Evolutionary conservation across 64 coral and sea anemone species (phyloP), one percentile per base, ranked within the genome.

Genomic region (Dendronephthya gigantea): DNA sequence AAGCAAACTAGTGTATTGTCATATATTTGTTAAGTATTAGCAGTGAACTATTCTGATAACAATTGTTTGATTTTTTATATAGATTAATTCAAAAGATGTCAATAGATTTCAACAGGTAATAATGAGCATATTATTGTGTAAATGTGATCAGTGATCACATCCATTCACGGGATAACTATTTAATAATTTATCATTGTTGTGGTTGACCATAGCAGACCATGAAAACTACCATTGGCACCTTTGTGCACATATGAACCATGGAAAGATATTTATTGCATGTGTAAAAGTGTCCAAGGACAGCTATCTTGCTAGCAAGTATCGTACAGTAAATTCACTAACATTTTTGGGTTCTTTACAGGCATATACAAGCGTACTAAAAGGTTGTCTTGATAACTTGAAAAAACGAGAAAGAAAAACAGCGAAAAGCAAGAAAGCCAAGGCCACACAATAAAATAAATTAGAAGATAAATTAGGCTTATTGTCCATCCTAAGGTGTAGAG

Each of bases 21-120:
- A 51, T 23, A 29, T 15, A 85, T 28, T 59, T 23, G 17, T 35
- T 50, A 47, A 32, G 17, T 17, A n/a, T 1, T 33, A 34, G 22
- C 79, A 48, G 19, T 50, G 15, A n/a, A n/a, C n/a, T n/a, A n/a
- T n/a, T n/a, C 34, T 88, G 35, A 65, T 40, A 8, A 38, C 41
- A 30, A 25, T 32, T 40, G 52, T 75, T 55, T 45, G 11, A 6
- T 45, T 49, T 82, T 82, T n/a, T n/a, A n/a, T n/a, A n/a, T 91
- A 97, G 94, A 89, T 97, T 51, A 91, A 89, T 90, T 43, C 94
- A 79, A 97, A 97, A 93, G 94, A 97, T 97, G 91, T 97, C 37
- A 97, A 97, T 86, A 90, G 94, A 86, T 97, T 97, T 87, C 94
- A 97, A 74, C 81, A 93, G 86, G 94, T 97, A 90, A n/a, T 62